Evolutionary conservation across 2,113 vertebrate species (phyloP).

Genomic region (Percopsis transmontana): DNA sequence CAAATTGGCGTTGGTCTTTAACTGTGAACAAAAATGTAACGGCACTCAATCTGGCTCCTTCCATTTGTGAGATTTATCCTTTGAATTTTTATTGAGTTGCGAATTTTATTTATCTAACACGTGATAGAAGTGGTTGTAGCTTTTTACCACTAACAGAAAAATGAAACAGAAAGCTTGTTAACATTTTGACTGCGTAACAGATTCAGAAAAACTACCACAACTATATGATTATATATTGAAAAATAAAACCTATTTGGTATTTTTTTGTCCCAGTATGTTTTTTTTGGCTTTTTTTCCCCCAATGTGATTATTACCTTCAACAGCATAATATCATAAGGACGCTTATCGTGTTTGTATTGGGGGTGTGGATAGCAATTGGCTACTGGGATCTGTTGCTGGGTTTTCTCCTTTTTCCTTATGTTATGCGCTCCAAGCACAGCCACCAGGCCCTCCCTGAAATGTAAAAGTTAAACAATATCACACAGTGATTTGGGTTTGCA

Average conservation of each 20-base stretch:
- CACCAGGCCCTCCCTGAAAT: conserved; percentile 1
- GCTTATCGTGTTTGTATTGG: background rate
- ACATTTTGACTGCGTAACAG: too few species aligned
- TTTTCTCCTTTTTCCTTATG: conserved; percentile 46
- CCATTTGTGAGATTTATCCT: background rate
- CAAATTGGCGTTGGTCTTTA: conserved; percentile 46
- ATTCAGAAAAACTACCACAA: too few species aligned
- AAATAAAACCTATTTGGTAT: too few species aligned
- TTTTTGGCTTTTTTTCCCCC: too few species aligned
- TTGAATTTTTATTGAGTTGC: background rate
- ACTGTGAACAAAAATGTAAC: conserved; percentile 38
- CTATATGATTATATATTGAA: too few species aligned
- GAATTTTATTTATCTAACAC: background rate
- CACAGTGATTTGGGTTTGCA: too few species aligned
- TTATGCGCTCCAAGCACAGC: conserved; percentile 73
- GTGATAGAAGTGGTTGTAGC: background rate
- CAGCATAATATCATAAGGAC: conserved; percentile 66
- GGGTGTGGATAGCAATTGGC: conserved; percentile 36
- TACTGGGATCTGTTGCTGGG: conserved; percentile 61
- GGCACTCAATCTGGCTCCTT: background rate
- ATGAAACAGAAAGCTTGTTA: too few species aligned
- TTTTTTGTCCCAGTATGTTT: too few species aligned
- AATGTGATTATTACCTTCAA: too few species aligned
- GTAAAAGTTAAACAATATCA: background rate
- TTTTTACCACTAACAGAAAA: too few species aligned